Conservation (phyloP, 2,797 vertebrate genomes). For the Micrastur ruficollis region DNA sequence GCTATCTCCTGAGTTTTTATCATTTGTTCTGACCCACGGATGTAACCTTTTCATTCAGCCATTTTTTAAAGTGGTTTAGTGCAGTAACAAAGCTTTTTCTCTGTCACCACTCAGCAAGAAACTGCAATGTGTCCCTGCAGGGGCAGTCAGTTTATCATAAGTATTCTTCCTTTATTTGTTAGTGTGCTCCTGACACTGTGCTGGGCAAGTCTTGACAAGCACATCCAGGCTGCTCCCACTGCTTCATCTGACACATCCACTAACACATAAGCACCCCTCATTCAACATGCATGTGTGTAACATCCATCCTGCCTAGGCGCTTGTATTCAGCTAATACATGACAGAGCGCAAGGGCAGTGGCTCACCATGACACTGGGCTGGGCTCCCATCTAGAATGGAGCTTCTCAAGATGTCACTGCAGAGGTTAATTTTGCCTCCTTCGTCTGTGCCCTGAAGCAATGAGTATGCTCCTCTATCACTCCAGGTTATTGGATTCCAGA, state of each 20-base stretch:
- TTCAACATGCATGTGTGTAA: background rate
- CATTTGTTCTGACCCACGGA: background rate
- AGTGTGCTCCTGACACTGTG: background rate
- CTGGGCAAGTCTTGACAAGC: background rate
- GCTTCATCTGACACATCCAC: background rate
- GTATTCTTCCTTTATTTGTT: background rate
- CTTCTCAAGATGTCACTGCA: background rate
- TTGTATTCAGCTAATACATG: background rate
- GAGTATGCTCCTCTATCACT: fast-evolving
- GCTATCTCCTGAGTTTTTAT: background rate
- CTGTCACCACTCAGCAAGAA: background rate
- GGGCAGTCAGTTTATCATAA: background rate
- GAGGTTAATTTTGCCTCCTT: background rate
- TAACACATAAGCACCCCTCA: background rate
- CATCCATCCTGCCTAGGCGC: background rate
- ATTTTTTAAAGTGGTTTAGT: background rate
- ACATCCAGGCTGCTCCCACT: background rate
- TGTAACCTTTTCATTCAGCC: background rate
- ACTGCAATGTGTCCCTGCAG: background rate
- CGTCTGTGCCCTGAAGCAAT: background rate
- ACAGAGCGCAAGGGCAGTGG: background rate
- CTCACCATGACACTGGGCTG: fast-evolving
- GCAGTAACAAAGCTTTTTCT: background rate
- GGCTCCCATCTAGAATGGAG: background rate
- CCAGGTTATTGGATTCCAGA: background rate